Conservation (phyloP, 2,113 vertebrate genomes). For the Calidris pygmaea region DNA sequence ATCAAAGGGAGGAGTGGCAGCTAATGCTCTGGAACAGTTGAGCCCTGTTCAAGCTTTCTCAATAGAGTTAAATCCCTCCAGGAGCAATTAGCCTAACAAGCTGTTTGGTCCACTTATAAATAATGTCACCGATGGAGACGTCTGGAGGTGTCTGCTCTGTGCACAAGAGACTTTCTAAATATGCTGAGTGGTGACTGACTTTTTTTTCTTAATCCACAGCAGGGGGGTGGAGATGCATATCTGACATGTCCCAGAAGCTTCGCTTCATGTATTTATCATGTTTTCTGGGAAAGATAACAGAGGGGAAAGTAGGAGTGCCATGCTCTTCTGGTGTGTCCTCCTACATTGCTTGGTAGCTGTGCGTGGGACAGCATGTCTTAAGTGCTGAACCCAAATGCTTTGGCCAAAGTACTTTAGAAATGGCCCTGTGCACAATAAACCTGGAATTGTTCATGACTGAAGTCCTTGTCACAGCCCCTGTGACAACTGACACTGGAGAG, state of each 20-base stretch:
- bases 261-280: neutral
- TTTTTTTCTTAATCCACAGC: neutral
- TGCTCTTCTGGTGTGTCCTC: neutral
- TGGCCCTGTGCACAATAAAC: neutral
- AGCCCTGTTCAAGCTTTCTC: constrained; percentile 28
- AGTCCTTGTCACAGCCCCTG: neutral
- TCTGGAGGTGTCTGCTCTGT: constrained; percentile 37
- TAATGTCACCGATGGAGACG: constrained; percentile 18
- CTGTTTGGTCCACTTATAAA: constrained; percentile 50
- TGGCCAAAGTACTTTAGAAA: neutral
- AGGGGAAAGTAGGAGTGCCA: neutral
- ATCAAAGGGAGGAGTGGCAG: constrained; percentile 50
- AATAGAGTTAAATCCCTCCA: constrained; percentile 13
- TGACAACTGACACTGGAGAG: neutral
- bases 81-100: constrained; percentile 60
- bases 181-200: neutral
- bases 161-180: neutral
- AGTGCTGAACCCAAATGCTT: neutral
- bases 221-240: neutral
- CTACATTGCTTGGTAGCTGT: neutral
- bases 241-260: neutral
- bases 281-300: neutral
- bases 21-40: constrained; percentile 25
- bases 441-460: neutral
- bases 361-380: neutral